Evolutionary conservation across 2,888 invertebrate species (phyloP).

Genomic region (Drosophila paucipuncta): DNA sequence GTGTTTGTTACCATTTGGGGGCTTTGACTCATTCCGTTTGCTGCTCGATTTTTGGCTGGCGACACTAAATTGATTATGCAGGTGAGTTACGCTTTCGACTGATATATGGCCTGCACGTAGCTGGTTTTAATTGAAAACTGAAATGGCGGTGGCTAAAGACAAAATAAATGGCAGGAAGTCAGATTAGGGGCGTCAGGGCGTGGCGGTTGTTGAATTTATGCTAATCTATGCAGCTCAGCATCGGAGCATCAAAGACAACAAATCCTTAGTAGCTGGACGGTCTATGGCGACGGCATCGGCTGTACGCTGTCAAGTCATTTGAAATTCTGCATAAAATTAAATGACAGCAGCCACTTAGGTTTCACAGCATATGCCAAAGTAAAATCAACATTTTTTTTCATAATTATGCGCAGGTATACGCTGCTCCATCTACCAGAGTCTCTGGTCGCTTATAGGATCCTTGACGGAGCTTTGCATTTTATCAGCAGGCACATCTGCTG

Average conservation of each 20-base stretch:
- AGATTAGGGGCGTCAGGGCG: conserved; percentile 25
- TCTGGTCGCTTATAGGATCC: conserved; percentile 7
- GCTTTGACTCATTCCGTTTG: conserved; percentile 15
- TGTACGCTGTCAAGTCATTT: conserved; percentile 55
- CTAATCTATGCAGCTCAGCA: conserved; percentile 72
- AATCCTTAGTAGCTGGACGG: conserved; percentile 13
- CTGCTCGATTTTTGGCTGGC: conserved; percentile 2
- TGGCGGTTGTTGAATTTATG: conserved; percentile 68
- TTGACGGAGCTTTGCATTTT: conserved; percentile 40
- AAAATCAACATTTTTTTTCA: conserved; percentile 68
- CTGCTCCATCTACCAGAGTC: conserved; percentile 6
- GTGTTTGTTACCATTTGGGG: not conserved
- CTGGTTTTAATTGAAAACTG: conserved; percentile 72
- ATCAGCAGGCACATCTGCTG: conserved; percentile 53
- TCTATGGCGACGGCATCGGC: not conserved
- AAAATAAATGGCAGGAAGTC: conserved; percentile 24
- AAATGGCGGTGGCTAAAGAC: conserved; percentile 47
- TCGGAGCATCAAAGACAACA: conserved; percentile 55
- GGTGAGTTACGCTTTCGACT: conserved; percentile 64
- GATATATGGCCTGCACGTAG: conserved; percentile 65
- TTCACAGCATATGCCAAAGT: conserved; percentile 60
- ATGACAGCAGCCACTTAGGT: conserved; percentile 31
- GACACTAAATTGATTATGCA: conserved; percentile 66
- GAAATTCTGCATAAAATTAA: conserved; percentile 74
- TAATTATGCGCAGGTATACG: conserved; percentile 69